Percentiles rank a stretch among this genome's conserved stretches.
phyloP scores from a whole-genome alignment of 2,797 vertebrate species.

The Channa striata region DNA sequence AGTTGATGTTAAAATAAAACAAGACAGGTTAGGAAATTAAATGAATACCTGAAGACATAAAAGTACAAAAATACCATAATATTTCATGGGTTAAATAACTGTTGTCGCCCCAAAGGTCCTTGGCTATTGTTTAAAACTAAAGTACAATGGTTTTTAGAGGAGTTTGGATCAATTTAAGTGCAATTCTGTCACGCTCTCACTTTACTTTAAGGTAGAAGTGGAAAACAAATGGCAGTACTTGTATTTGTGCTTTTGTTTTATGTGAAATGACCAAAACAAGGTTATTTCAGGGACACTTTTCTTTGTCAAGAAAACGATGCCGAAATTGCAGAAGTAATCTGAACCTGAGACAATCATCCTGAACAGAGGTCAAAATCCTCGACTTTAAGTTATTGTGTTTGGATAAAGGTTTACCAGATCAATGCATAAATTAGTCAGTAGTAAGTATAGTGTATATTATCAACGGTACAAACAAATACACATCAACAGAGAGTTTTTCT shows the following conservation, averaged over 20 bases:
- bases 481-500: constrained; percentile 26
- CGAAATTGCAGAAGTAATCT: constrained; percentile 58
- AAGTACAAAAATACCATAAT: constrained; percentile 78
- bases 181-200: constrained; percentile 65
- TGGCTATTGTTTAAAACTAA: constrained; percentile 72
- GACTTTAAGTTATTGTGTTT: constrained; percentile 47
- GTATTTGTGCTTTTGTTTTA: constrained; percentile 71
- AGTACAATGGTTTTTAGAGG: constrained; percentile 40
- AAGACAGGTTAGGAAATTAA: constrained; percentile 59
- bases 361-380: constrained; percentile 55
- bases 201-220: constrained; percentile 30
- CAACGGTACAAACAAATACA: constrained; percentile 47
- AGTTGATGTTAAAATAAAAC: constrained; percentile 45
- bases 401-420: constrained; percentile 57
- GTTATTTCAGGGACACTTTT: constrained; percentile 34
- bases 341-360: constrained; percentile 77
- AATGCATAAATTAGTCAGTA: constrained; percentile 27
- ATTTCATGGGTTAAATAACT: constrained; percentile 63
- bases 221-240: constrained; percentile 63
- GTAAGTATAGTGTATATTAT: constrained; percentile 30
- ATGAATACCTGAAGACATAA: constrained; percentile 70
- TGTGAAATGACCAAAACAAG: constrained; percentile 37
- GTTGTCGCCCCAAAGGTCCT: constrained; percentile 71
- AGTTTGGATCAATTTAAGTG: constrained; percentile 69
- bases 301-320: constrained; percentile 43